A percentile compares a stretch with the other conserved stretches of the same genome.
Conservation (phyloP, 2,113 vertebrate genomes). For the Eubucco bourcierii region DNA sequence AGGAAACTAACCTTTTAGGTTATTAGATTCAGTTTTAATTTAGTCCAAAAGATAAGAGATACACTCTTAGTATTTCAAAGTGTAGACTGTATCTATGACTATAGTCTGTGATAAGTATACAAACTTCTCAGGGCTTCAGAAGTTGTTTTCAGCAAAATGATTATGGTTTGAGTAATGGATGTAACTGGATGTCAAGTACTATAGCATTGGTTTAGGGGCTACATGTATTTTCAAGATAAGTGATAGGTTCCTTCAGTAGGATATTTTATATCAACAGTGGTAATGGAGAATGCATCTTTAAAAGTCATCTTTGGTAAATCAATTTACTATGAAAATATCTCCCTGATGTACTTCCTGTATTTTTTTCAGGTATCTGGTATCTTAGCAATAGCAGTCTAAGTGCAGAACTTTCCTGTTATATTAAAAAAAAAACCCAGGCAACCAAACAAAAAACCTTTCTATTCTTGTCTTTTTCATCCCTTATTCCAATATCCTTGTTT, state of each 20-base stretch:
- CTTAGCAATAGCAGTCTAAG: neutral
- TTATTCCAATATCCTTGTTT: neutral
- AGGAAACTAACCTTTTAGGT: neutral
- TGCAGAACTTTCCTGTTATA: neutral
- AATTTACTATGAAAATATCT: neutral
- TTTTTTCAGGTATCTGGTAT: neutral
- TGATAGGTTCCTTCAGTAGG: neutral
- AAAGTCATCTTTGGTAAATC: neutral
- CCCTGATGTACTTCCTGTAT: neutral
- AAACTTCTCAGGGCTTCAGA: too few relatives aligned
- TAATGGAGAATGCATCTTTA: neutral
- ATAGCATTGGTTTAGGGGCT: neutral
- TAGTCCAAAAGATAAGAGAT: neutral
- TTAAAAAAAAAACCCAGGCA: neutral
- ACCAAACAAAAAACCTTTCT: neutral
- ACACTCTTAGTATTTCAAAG: neutral
- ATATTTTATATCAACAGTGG: neutral
- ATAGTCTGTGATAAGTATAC: neutral
- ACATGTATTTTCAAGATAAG: neutral
- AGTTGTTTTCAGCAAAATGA: neutral
- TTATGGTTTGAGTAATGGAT: neutral
- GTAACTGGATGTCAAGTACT: neutral
- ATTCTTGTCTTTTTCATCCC: neutral
- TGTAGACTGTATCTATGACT: neutral
- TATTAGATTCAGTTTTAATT: neutral